Evolutionary conservation across 2,797 vertebrate genomes (phyloP), one percentile per base, ranked within the genome.

Genomic region (Enteromius anoplus): DNA sequence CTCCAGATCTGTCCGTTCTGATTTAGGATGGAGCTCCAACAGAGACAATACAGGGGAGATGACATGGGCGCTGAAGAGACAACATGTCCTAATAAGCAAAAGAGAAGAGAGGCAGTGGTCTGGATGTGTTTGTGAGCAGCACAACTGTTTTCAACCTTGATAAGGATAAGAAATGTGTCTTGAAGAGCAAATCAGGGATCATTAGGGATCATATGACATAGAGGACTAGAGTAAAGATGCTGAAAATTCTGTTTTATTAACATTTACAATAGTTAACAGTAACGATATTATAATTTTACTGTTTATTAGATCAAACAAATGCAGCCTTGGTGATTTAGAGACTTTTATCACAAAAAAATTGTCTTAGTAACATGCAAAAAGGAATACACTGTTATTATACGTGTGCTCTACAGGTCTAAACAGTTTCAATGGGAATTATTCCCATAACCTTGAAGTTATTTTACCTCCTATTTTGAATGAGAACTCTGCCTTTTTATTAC

Each of bases 1-100:
- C 21, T 83, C 88, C 90, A 89, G 92, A 92, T 91, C 92, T 93
- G 93, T 94, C 94, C 92, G 81, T 92, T 94, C 90, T 90, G 91
- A 95, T 95, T 94, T 92, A 91, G 90, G 84, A 89, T 85, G 66
- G 86, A 88, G 90, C 90, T 84, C 84, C 45, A 84, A 86, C 79
- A 87, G 87, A 88, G 91, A 93, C 91, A 92, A 91, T 91, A 85
- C 86, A 15, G 71, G 81, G 60, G 85, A 87, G 77, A 87, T 85
- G 86, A 86, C 84, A 75, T 75, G 37, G 68, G 79, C 62, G 9
- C 75, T 79, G 64, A 85, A 85, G 83, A 81, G 86, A 87, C 88
- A 72, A 75, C 78, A 85, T 87, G 58, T 49, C 2, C 14, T 87
- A 87, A 83, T 89, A 78, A 81, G 80, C 85, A 40, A 83, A 81